Evolutionary conservation across 2,888 invertebrate genomes (phyloP).

Genomic region (Andrena dorsata): DNA sequence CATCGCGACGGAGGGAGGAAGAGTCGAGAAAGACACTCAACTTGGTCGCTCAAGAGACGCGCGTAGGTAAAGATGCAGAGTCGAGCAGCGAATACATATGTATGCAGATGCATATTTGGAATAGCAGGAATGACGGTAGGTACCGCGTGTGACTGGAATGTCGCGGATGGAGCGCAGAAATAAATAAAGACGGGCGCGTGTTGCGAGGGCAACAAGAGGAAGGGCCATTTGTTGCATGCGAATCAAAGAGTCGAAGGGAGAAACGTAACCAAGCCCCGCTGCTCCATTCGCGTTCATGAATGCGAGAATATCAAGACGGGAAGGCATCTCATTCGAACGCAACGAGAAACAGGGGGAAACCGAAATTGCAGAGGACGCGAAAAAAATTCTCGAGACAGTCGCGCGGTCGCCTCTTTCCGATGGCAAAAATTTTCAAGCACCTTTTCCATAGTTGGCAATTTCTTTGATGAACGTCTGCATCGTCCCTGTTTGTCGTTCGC

Average conservation of each 20-base stretch:
- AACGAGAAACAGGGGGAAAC: too few relatives aligned
- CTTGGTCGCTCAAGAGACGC: not conserved
- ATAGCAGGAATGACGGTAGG: not conserved
- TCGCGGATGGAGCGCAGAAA: not conserved
- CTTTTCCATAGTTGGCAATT: conserved; percentile 7
- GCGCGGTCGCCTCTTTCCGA: too few relatives aligned
- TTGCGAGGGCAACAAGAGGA: not conserved
- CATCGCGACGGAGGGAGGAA: too few relatives aligned
- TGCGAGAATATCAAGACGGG: not conserved
- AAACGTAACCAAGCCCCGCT: not conserved
- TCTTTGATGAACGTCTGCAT: conserved; percentile 22
- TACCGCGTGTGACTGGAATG: not conserved
- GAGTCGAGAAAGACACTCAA: not conserved
- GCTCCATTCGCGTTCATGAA: not conserved
- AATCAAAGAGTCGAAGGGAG: conserved; percentile 31
- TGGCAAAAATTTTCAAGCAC: conserved; percentile 4
- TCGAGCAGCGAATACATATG: not conserved
- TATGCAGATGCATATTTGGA: not conserved
- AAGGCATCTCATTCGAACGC: too few relatives aligned
- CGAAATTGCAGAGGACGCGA: too few relatives aligned
- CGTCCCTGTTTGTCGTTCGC: conserved; percentile 15
- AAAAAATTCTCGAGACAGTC: too few relatives aligned
- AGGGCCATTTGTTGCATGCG: not conserved
- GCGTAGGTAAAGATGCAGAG: not conserved
- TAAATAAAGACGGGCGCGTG: not conserved